Evolutionary conservation across 2,888 invertebrate species (phyloP).

Genomic region (Drosophila siamana): DNA sequence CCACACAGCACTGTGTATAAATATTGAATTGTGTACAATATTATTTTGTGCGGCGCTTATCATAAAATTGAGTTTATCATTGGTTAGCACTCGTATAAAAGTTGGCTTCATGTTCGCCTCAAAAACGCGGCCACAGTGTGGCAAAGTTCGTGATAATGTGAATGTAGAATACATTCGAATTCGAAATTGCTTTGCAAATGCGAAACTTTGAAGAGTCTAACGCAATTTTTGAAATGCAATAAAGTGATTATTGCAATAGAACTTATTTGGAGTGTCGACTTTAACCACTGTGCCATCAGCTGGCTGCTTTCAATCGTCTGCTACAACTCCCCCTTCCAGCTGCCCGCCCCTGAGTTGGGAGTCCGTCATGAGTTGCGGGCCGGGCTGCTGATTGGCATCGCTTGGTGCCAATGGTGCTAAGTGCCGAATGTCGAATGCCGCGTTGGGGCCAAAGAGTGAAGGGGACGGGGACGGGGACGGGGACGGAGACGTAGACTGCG

Average conservation of each 20-base stretch:
- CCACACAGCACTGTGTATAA: slow-evolving; percentile 22
- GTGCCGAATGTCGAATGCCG: slow-evolving; percentile 76
- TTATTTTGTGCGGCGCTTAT: slow-evolving; percentile 60
- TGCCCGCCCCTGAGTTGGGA: no score
- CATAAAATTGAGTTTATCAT: slow-evolving; percentile 78
- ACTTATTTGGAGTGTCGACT: background rate
- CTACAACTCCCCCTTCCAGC: no score
- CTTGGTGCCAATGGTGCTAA: slow-evolving; percentile 79
- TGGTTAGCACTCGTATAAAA: slow-evolving; percentile 80
- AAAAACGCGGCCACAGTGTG: slow-evolving; percentile 37
- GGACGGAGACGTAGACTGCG: slow-evolving; percentile 9
- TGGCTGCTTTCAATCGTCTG: slow-evolving; percentile 29
- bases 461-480: slow-evolving; percentile 20
- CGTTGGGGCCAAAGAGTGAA: slow-evolving; percentile 33
- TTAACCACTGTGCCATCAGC: slow-evolving; percentile 47
- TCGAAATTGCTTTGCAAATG: no score
- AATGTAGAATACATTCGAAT: no score
- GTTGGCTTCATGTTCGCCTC: slow-evolving; percentile 43
- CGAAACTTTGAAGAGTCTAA: no score
- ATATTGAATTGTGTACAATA: slow-evolving; percentile 40
- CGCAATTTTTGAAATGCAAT: no score
- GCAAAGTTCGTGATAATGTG: background rate
- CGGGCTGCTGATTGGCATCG: slow-evolving; percentile 68
- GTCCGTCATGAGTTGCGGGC: slow-evolving; percentile 31
- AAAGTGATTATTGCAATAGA: no score